Conservation (phyloP, 2,888 invertebrate genomes). For the Belgica antarctica region DNA sequence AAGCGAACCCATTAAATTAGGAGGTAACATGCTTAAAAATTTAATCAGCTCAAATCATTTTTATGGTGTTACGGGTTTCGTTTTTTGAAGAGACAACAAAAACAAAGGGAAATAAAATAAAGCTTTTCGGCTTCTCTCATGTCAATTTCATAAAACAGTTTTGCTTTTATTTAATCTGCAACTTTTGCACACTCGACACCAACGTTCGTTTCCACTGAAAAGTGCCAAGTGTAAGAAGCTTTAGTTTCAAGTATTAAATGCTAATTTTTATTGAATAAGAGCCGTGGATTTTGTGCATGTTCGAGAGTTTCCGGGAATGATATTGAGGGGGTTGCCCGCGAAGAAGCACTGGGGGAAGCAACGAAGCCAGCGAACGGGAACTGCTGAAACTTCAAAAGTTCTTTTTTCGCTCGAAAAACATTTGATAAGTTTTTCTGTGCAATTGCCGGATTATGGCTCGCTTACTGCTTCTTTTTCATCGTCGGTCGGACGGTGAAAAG, state of each 20-base stretch:
- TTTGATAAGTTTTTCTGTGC: not conserved
- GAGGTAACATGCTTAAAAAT: not conserved
- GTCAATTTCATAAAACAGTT: constrained; percentile 6
- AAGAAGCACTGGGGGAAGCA: not conserved
- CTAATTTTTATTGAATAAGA: constrained; percentile 15
- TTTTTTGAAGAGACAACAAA: not conserved
- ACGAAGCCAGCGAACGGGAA: not conserved
- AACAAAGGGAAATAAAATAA: no score
- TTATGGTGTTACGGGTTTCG: not conserved
- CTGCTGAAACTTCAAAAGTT: constrained; percentile 8
- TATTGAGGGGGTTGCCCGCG: not conserved
- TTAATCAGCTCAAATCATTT: constrained; percentile 3
- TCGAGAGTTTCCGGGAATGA: constrained; percentile 16
- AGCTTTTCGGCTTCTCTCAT: constrained; percentile 10
- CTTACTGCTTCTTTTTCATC: not conserved
- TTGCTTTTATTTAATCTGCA: no score
- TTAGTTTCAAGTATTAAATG: constrained; percentile 4
- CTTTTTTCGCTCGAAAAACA: not conserved
- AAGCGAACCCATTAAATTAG: not conserved
- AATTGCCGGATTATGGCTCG: constrained; percentile 2
- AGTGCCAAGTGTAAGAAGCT: not conserved
- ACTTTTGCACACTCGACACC: constrained; percentile 4
- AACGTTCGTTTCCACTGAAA: not conserved
- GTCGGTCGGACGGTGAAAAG: not conserved
- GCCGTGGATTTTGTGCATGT: constrained; percentile 6